Evolutionary conservation across 2,797 vertebrate genomes (phyloP).

Genomic region (Hemitrygon akajei): DNA sequence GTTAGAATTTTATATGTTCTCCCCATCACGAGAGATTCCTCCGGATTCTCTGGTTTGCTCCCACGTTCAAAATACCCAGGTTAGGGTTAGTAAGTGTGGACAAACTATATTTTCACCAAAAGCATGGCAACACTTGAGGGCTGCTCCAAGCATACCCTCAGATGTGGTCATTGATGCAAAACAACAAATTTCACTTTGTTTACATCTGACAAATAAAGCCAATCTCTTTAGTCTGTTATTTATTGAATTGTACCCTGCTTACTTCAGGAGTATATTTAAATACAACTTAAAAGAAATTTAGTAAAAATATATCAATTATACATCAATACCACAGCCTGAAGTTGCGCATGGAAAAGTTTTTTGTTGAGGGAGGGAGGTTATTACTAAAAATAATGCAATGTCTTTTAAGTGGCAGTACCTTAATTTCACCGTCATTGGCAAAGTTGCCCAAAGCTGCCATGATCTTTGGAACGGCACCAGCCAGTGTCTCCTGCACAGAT

Average conservation of each 20-base stretch:
- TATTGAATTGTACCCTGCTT: neutral
- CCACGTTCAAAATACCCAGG: too few species aligned
- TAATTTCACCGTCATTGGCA: slow-evolving; percentile 90
- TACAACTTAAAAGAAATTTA: neutral
- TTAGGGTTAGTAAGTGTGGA: too few species aligned
- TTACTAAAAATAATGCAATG: neutral
- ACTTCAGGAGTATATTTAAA: neutral
- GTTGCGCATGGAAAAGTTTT: neutral
- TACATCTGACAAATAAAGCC: too few species aligned
- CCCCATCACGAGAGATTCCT: too few species aligned
- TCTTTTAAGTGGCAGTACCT: slow-evolving; percentile 62
- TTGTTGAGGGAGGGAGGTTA: neutral
- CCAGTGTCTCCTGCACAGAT: slow-evolving; percentile 85
- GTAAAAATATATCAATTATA: neutral
- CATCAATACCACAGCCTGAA: neutral
- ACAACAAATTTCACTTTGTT: too few species aligned
- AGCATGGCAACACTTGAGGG: too few species aligned
- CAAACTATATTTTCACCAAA: too few species aligned
- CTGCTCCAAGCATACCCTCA: too few species aligned
- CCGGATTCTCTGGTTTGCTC: too few species aligned
- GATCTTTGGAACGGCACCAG: slow-evolving; percentile 85
- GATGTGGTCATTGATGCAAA: too few species aligned
- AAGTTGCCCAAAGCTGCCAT: slow-evolving; percentile 89
- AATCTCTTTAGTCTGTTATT: neutral
- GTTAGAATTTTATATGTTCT: too few species aligned